Evolutionary conservation across 1,140 invertebrate species (phyloP).

Genomic region (Cotesia typhae): DNA sequence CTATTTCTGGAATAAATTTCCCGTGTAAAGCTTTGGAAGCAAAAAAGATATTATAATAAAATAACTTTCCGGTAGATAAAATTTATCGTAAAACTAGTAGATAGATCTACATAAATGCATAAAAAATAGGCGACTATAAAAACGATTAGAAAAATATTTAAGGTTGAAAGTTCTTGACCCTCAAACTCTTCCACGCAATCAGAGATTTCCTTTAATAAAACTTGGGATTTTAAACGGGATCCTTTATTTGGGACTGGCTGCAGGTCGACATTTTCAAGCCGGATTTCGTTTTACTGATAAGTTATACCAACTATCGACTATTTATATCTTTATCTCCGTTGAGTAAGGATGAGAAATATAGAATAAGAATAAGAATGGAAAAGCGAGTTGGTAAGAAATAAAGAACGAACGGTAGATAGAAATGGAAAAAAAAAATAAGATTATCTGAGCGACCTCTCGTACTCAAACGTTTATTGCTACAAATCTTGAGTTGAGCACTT

Average conservation of each 20-base stretch:
- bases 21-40: too few species aligned
- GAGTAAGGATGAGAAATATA: too few species aligned
- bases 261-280: constrained; percentile 6
- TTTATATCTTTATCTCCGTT: constrained; percentile 4
- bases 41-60: too few species aligned
- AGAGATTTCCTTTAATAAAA: neutral
- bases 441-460: neutral
- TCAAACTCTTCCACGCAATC: constrained; percentile 1
- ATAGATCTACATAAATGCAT: neutral
- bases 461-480: constrained; percentile 27
- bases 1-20: too few species aligned
- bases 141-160: neutral
- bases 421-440: neutral
- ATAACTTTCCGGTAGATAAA: too few species aligned
- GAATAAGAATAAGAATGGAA: neutral
- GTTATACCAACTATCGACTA: constrained; percentile 11
- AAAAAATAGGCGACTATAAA: neutral
- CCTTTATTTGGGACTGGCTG: constrained; percentile 11
- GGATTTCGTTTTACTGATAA: constrained; percentile 22
- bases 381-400: neutral
- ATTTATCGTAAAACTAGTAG: too few species aligned
- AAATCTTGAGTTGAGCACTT: constrained; percentile 7
- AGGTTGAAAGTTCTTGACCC: neutral
- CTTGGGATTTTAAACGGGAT: constrained; percentile 1
- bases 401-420: neutral